These are phyloP conservation scores for Aethina tumida DNA, from an alignment of 1,140 invertebrate genomes.

Conservation along the genomic window DNA sequence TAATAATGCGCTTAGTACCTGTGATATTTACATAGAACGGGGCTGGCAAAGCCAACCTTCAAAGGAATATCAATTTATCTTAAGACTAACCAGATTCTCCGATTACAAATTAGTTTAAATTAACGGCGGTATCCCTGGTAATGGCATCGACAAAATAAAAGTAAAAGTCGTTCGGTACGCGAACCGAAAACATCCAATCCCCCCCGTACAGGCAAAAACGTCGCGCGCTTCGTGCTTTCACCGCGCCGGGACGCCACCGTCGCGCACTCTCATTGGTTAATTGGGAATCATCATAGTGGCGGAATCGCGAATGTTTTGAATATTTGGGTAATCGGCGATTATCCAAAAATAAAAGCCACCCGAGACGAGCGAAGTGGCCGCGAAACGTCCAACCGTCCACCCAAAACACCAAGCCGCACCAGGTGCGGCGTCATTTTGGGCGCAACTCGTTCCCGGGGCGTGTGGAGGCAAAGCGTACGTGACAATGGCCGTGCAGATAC, in stretches of 20 bases:
- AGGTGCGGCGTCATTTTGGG: not conserved
- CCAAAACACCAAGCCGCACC: not conserved
- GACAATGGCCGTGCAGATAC: conserved; percentile 13
- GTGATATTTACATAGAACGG: too few species aligned
- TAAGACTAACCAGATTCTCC: too few species aligned
- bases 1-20: too few species aligned
- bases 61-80: too few species aligned
- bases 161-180: too few species aligned
- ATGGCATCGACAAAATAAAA: too few species aligned
- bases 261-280: conserved; percentile 23
- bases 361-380: not conserved
- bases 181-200: too few species aligned
- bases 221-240: too few species aligned
- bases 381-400: conserved; percentile 6
- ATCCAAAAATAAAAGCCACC: conserved; percentile 1
- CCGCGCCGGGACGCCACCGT: conserved; percentile 5
- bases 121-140: too few species aligned
- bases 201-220: too few species aligned
- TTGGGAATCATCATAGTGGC: conserved; percentile 23
- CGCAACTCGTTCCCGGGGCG: conserved; percentile 21
- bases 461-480: conserved; percentile 24
- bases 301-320: conserved; percentile 26
- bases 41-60: too few species aligned
- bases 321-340: conserved; percentile 18
- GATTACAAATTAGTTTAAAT: too few species aligned